phyloP scores from a whole-genome alignment of 2,888 invertebrate species.

The Ctena decussata region DNA sequence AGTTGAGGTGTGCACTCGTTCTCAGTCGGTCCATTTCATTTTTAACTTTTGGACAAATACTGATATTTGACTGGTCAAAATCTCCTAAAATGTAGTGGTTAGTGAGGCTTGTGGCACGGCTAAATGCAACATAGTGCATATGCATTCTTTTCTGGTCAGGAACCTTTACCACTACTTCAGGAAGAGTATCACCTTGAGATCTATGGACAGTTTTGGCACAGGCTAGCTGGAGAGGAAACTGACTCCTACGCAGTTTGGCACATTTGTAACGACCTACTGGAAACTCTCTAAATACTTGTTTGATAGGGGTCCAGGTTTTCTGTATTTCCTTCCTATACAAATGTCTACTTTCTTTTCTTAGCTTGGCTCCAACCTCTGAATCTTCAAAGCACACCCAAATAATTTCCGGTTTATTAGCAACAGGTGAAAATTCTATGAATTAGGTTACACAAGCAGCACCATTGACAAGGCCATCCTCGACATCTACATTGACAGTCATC shows the following conservation, averaged over 20 bases:
- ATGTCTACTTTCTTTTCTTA: constrained; percentile 16
- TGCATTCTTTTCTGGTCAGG: constrained; percentile 16
- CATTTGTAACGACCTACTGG: constrained; percentile 18
- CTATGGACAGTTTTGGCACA: constrained; percentile 49
- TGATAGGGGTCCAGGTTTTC: constrained; percentile 43
- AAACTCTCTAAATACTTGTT: constrained; percentile 20
- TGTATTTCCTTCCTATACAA: constrained; percentile 6
- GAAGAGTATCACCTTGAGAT: constrained; percentile 46
- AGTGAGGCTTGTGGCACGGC: constrained; percentile 15
- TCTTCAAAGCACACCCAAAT: constrained; percentile 44
- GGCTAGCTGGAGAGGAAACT: constrained; percentile 43
- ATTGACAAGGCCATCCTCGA: constrained; percentile 51
- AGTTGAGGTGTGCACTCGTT: no score
- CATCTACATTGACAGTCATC: constrained; percentile 47
- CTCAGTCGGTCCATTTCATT: constrained; percentile 34
- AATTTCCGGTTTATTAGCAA: neutral
- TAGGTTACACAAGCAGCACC: constrained; percentile 31
- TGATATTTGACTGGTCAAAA: no score
- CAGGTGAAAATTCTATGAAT: neutral
- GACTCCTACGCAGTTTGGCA: constrained; percentile 26
- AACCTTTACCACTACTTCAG: constrained; percentile 29
- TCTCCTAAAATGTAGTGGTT: constrained; percentile 28
- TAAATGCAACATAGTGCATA: constrained; percentile 55
- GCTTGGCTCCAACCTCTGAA: constrained; percentile 25
- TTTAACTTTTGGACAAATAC: constrained; percentile 19